phyloP scores from a whole-genome alignment of 2,888 invertebrate genomes.

The Linnaemya vulpina region DNA sequence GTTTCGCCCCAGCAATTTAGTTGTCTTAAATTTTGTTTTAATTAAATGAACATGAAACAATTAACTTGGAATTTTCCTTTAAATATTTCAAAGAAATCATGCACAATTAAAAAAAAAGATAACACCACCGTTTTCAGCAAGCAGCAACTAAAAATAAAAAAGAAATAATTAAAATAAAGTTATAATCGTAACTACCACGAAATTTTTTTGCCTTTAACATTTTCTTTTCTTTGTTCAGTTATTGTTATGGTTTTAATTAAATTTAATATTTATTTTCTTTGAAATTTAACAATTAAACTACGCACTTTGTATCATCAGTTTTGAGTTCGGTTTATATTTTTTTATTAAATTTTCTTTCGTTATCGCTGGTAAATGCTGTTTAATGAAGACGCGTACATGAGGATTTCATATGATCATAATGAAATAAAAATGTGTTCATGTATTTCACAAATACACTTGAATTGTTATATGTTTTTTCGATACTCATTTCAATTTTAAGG shows the following conservation, averaged over 20 bases:
- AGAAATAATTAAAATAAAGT: constrained; percentile 53
- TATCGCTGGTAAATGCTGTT: not conserved
- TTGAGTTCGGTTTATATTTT: not conserved
- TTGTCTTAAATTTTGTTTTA: constrained; percentile 24
- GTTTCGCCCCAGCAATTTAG: constrained; percentile 22
- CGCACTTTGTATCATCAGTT: not conserved
- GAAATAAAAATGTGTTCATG: constrained; percentile 42
- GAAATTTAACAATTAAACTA: constrained; percentile 7
- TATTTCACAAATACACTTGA: constrained; percentile 17
- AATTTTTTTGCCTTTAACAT: constrained; percentile 8
- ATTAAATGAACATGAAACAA: constrained; percentile 70
- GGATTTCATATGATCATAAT: constrained; percentile 39
- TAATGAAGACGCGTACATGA: constrained; percentile 31
- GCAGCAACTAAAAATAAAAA: not conserved
- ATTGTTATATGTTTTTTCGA: not conserved
- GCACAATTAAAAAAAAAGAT: constrained; percentile 9
- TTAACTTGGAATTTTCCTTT: constrained; percentile 62
- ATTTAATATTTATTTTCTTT: not conserved
- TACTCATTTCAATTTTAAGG: constrained; percentile 44
- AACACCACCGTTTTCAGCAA: not conserved
- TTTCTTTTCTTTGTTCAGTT: not conserved
- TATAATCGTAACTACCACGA: constrained; percentile 33
- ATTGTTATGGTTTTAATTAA: not conserved
- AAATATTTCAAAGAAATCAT: constrained; percentile 19
- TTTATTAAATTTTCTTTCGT: too few relatives aligned